Evolutionary conservation across 2,888 invertebrate genomes (phyloP), one percentile per base, ranked within the genome.

Genomic region (Bellardia bayeri): DNA sequence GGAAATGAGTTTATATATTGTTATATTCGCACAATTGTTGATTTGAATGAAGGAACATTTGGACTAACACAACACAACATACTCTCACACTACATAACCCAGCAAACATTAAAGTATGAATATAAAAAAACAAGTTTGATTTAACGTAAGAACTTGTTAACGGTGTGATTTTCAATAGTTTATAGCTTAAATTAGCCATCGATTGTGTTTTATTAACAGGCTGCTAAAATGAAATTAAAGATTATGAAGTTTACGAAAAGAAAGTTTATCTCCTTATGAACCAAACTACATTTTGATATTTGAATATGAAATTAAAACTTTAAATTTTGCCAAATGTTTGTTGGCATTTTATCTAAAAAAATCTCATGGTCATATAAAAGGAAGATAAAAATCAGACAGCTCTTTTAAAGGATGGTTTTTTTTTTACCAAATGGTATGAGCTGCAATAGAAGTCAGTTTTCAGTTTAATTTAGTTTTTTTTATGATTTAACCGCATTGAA

Each of bases 11-110:
- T 79, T 75, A 23, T 64, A 69, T 66, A 49, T 78, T 75, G 30
- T 79, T 69, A 14, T 74, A 30, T 71, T 86, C 75, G 66, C 71
- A 78, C 80, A 87, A 83, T 81, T 87, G 86, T 83, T 87, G 86
- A 87, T 81, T 80, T 81, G 61, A 54, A 76, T 64, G n/a, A 56
- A 56, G 63, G 30, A 74, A 45, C 37, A 78, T 51, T 78, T 78
- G 72, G 81, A 74, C 68, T 5, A 58, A 79, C 75, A 33, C 66
- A 58, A 51, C 11, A 71, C 63, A 37, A 5, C 37, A 81, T 63
- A 42, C 66, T 30, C 23, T 42, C 9, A 11, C 54, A 23, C 11
- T 37, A 37, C 5, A 64, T 33, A 71, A 33, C 74, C 71, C 42
- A 66, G 42, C 56, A 61, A 79, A 75, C n/a, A 68, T 64, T 78